These are phyloP conservation scores for Drosophila pallidifrons DNA, from an alignment of 1,140 invertebrate genomes.

Conservation along the genomic window DNA sequence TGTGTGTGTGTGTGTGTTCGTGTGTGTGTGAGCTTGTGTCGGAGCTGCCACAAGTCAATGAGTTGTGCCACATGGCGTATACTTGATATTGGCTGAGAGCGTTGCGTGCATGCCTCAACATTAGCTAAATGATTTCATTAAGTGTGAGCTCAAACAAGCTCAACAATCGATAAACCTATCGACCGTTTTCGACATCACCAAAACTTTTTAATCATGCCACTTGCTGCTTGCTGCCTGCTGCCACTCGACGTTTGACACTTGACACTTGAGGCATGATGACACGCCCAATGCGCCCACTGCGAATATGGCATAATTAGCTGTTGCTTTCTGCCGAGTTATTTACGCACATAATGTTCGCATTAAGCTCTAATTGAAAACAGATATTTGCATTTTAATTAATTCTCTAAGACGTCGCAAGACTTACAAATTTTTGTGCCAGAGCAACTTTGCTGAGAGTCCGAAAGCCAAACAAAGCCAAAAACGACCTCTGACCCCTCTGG, in stretches of 20 bases:
- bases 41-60: slow-evolving; percentile 67
- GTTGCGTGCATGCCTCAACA: slow-evolving; percentile 50
- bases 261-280: not conserved
- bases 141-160: slow-evolving; percentile 48
- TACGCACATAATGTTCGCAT: slow-evolving; percentile 35
- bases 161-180: slow-evolving; percentile 52
- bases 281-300: slow-evolving; percentile 14
- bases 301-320: slow-evolving; percentile 37
- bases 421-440: not conserved
- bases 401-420: slow-evolving; percentile 11
- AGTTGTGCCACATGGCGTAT: slow-evolving; percentile 77
- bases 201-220: slow-evolving; percentile 33
- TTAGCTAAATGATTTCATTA: slow-evolving; percentile 75
- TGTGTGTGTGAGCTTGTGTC: slow-evolving; percentile 2
- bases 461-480: slow-evolving; percentile 21
- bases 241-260: slow-evolving; percentile 6
- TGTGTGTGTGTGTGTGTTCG: slow-evolving; percentile 2
- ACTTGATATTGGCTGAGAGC: slow-evolving; percentile 61
- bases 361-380: slow-evolving; percentile 59
- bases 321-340: slow-evolving; percentile 7
- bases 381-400: slow-evolving; percentile 59
- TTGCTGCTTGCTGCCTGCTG: slow-evolving; percentile 7
- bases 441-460: slow-evolving; percentile 5
- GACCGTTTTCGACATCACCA: not conserved
- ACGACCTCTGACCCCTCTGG: not conserved